Evolutionary conservation across 2,888 invertebrate species (phyloP).

Genomic region (Tetrapedia diversipes): DNA sequence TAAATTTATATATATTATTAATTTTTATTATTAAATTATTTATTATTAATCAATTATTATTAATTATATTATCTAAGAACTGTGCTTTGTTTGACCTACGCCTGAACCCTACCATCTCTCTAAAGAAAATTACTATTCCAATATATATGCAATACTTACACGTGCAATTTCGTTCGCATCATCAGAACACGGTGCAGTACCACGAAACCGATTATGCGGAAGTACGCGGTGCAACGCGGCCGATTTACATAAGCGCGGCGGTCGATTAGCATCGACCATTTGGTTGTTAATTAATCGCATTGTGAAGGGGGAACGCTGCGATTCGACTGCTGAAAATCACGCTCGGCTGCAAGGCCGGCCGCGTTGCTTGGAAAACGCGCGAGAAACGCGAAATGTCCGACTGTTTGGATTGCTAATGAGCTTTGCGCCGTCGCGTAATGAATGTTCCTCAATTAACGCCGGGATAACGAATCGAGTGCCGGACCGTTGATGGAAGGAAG

Average conservation of each 20-base stretch:
- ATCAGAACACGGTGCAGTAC: slow-evolving; percentile 16
- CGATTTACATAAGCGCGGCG: slow-evolving; percentile 22
- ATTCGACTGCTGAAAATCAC: slow-evolving; percentile 53
- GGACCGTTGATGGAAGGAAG: background rate
- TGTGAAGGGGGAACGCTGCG: slow-evolving; percentile 10
- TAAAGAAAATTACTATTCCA: too few species aligned
- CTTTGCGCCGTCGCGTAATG: slow-evolving; percentile 38
- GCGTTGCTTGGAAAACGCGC: slow-evolving; percentile 8
- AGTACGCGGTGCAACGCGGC: slow-evolving; percentile 24
- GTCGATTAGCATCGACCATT: slow-evolving; percentile 56
- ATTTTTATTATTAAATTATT: too few species aligned
- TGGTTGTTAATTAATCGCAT: slow-evolving; percentile 55
- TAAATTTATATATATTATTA: too few species aligned
- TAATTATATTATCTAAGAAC: too few species aligned
- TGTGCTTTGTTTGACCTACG: too few species aligned
- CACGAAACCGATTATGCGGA: slow-evolving; percentile 55
- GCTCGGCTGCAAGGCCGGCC: slow-evolving; percentile 31
- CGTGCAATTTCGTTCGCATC: slow-evolving; percentile 36
- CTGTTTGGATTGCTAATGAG: slow-evolving; percentile 58
- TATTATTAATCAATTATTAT: too few species aligned
- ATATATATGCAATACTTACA: too few species aligned
- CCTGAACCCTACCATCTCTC: too few species aligned
- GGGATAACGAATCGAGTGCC: slow-evolving; percentile 8
- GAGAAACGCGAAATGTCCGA: slow-evolving; percentile 37
- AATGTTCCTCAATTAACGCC: slow-evolving; percentile 41